Percentiles rank a stretch among this genome's conserved stretches.
phyloP scores from a whole-genome alignment of 2,888 invertebrate genomes.

The Sminthurides aquaticus region DNA sequence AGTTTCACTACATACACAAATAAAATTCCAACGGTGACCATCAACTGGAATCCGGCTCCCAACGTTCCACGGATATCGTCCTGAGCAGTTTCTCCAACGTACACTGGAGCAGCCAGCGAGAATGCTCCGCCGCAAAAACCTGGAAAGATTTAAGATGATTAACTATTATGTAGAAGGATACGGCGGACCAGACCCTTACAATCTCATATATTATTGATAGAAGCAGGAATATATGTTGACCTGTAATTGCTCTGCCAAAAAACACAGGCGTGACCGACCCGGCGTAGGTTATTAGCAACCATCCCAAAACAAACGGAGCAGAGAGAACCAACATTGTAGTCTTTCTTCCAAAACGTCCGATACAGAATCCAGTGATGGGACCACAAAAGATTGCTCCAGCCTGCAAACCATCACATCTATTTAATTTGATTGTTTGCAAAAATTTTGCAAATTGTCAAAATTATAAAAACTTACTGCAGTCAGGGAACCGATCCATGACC shows the following conservation, averaged over 20 bases:
- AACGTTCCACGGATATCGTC: conserved; percentile 73
- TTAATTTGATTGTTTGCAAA: conserved; percentile 13
- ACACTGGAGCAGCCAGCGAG: conserved; percentile 75
- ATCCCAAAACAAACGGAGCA: conserved; percentile 53
- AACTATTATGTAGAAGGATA: no score
- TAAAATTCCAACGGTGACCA: conserved; percentile 51
- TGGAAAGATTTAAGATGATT: conserved; percentile 5
- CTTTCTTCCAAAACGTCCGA: conserved; percentile 36
- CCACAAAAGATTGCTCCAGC: conserved; percentile 34
- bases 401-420: no score
- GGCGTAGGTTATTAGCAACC: conserved; percentile 74
- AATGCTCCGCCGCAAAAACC: conserved; percentile 46
- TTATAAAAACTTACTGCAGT: conserved; percentile 44
- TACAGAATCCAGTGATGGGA: conserved; percentile 30
- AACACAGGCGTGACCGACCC: conserved; percentile 64
- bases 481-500: conserved; percentile 54
- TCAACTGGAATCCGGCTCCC: conserved; percentile 80
- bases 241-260: conserved; percentile 70
- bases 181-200: no score
- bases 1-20: conserved; percentile 37
- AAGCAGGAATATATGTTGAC: no score
- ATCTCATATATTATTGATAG: neutral
- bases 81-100: conserved; percentile 82
- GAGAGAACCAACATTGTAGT: conserved; percentile 37
- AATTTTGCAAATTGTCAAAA: conserved; percentile 1